phyloP scores from a whole-genome alignment of 2,797 vertebrate genomes.

The Urosaurus nigricauda region DNA sequence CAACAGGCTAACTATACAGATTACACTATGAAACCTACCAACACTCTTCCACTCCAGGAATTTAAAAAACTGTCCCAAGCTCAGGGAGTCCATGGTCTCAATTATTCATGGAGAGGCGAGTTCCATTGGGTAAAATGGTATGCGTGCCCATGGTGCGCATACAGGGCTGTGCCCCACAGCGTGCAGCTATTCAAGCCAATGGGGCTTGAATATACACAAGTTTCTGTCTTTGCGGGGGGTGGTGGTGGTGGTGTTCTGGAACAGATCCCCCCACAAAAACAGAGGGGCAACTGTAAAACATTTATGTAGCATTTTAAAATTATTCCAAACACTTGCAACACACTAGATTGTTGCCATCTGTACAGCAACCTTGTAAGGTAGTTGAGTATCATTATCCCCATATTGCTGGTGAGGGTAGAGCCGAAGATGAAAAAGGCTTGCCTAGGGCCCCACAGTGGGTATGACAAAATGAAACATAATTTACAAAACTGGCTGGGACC shows the following conservation, averaged over 20 bases:
- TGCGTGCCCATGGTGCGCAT: too few relatives aligned
- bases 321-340: background rate
- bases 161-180: too few relatives aligned
- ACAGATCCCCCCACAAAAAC: too few relatives aligned
- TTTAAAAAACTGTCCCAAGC: background rate
- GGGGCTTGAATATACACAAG: too few relatives aligned
- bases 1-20: background rate
- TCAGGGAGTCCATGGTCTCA: too few relatives aligned
- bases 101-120: too few relatives aligned
- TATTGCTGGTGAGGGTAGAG: background rate
- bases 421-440: background rate
- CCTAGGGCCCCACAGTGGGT: background rate
- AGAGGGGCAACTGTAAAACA: background rate
- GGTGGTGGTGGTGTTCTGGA: too few relatives aligned
- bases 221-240: too few relatives aligned
- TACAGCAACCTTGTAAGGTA: background rate
- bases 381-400: background rate
- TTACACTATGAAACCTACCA: background rate
- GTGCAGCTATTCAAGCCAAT: too few relatives aligned
- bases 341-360: background rate
- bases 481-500: background rate
- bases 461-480: background rate
- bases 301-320: background rate
- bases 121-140: too few relatives aligned
- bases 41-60: background rate